Conservation (phyloP, 23 tunicate species). For the Trididemnum nubilum region DNA sequence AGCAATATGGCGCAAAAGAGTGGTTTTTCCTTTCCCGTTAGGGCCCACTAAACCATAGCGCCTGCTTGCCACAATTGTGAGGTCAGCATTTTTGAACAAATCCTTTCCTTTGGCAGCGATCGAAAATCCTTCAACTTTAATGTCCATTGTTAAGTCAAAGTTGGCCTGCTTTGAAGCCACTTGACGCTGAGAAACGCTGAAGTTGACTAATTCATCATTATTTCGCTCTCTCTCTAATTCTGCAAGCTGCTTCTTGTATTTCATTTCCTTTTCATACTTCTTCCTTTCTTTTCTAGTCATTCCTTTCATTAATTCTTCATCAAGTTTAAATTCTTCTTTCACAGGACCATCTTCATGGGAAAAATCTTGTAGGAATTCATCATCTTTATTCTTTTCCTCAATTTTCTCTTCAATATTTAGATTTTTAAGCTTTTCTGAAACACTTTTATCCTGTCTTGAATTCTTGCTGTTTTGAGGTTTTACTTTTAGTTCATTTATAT, state of each 20-base stretch:
- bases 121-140: slow-evolving; percentile 92
- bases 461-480: neutral
- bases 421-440: slow-evolving; percentile 1
- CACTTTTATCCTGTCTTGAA: slow-evolving; percentile 28
- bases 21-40: slow-evolving; percentile 98
- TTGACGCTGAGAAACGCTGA: slow-evolving; percentile 74
- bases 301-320: slow-evolving; percentile 79
- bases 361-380: slow-evolving; percentile 84
- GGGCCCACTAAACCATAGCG: slow-evolving; percentile 99
- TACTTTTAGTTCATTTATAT: neutral
- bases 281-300: slow-evolving; percentile 96
- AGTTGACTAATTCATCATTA: slow-evolving; percentile 84
- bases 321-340: slow-evolving; percentile 39
- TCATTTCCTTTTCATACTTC: slow-evolving; percentile 70
- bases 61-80: slow-evolving; percentile 89
- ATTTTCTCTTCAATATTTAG: neutral
- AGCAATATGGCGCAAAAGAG: slow-evolving; percentile 88
- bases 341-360: slow-evolving; percentile 91
- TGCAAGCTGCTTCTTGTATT: slow-evolving; percentile 64
- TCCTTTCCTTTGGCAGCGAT: slow-evolving; percentile 99
- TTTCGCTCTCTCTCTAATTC: slow-evolving; percentile 73
- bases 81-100: slow-evolving; percentile 86
- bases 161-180: slow-evolving; percentile 8
- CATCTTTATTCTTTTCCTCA: slow-evolving; percentile 32
- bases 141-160: slow-evolving; percentile 71